Evolutionary conservation across 1,140 invertebrate species (phyloP), one percentile per base, ranked within the genome.

Genomic region (Hestina assimilis): DNA sequence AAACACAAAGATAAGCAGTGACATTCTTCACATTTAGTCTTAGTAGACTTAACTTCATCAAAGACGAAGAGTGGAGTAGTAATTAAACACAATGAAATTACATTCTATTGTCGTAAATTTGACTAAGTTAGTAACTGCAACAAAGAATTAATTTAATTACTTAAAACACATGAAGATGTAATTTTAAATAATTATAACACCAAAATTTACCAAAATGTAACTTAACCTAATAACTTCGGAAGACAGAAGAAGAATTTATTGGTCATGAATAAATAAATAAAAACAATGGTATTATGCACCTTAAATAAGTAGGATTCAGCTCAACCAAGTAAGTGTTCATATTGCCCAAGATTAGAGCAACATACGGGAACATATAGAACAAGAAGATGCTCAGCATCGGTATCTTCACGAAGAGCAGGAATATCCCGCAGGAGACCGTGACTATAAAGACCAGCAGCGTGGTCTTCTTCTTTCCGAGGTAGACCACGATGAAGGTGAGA

Each of bases 311-410:
- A 9, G 81, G 81, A 54, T 80, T 82, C 4, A 82, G 42, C 9
- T 84, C 81, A 9, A 84, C 73, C 28, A 84, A 62, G 29, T 79
- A 84, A 4, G 72, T 79, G 11, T 84, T 82, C 4, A 75, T 64
- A 31, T 75, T 79, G 2, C 76, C 80, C 60, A 83, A 62, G 28
- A 83, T 76, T 0, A 78, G 45, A 0, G 72, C 65, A 1, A 81
- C 75, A 29, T 78, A 81, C 2, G 75, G 66, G 26, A 83, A 83
- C 20, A 76, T 24, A 51, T 63, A 83, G 60, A 81, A 83, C 8
- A 83, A 38, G 0, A 50, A 47, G 14, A 83, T 76, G 63, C 80
- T 83, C 1, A 76, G 40, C 4, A 79, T 28, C 1, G 76, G 76
- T 4, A 75, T 52, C 57, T 42, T 76, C 6, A 79, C 48, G 55